Conservation (phyloP, 2,797 vertebrate species). For the Morus bassanus region DNA sequence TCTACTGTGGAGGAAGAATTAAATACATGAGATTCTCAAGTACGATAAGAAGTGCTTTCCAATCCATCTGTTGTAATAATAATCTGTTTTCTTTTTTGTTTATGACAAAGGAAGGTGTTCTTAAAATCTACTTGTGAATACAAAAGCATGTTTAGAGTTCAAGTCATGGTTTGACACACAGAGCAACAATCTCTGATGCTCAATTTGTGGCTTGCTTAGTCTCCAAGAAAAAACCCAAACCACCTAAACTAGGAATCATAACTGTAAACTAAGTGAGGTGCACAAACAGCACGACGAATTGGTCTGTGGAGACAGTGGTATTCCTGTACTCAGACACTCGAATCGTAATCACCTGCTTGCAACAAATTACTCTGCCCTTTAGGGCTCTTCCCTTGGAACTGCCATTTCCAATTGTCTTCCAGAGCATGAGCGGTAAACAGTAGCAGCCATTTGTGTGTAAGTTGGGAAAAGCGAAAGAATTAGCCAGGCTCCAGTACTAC, state of each 20-base stretch:
- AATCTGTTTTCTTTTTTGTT: neutral
- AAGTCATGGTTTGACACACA: neutral
- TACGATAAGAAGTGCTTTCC: neutral
- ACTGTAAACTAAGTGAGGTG: neutral
- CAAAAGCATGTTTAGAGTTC: neutral
- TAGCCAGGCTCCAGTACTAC: neutral
- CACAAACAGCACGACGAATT: neutral
- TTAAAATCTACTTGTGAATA: neutral
- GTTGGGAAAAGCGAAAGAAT: neutral
- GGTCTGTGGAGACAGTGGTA: fast-evolving
- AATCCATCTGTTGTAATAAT: neutral
- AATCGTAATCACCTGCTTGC: neutral
- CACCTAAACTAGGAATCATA: neutral
- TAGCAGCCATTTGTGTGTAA: neutral
- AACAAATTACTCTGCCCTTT: neutral
- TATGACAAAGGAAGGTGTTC: neutral
- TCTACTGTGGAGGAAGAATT: neutral
- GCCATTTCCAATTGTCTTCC: neutral
- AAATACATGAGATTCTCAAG: neutral
- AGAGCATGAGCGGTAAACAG: neutral
- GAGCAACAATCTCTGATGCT: neutral
- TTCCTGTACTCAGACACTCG: fast-evolving
- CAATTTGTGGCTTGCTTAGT: neutral
- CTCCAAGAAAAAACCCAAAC: neutral
- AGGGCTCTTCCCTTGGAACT: neutral